A percentile compares a stretch with the other conserved stretches of the same genome.
Conservation (phyloP, 2,797 vertebrate species). For the Bucorvus abyssinicus region DNA sequence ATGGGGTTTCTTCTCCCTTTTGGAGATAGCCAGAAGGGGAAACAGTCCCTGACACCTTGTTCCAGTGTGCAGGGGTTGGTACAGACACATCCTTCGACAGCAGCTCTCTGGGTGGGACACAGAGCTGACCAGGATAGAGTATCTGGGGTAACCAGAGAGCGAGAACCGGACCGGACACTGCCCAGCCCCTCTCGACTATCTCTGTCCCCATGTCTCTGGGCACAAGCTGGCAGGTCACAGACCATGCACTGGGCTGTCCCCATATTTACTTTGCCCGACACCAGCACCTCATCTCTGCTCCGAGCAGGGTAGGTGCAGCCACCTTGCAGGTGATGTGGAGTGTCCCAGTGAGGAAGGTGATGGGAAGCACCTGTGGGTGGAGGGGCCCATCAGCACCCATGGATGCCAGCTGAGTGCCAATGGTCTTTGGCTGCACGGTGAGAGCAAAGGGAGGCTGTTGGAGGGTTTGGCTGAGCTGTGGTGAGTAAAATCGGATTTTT, state of each 20-base stretch:
- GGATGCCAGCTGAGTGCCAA: background rate
- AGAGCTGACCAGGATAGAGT: background rate
- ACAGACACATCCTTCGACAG: background rate
- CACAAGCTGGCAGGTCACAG: background rate
- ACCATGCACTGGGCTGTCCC: accelerated
- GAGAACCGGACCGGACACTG: background rate
- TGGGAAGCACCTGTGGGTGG: background rate
- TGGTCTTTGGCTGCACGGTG: accelerated
- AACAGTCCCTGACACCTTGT: background rate
- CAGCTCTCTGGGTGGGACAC: background rate
- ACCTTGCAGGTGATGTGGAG: background rate
- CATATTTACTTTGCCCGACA: background rate
- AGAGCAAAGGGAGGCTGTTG: background rate
- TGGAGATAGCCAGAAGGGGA: background rate
- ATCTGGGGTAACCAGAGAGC: background rate
- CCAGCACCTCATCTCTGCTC: background rate
- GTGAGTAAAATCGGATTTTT: background rate
- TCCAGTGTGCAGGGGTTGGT: background rate
- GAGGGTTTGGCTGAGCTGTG: background rate
- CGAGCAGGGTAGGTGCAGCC: background rate
- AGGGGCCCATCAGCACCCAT: background rate
- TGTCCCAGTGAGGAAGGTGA: background rate
- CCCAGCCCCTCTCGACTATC: background rate
- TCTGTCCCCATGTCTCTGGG: background rate
- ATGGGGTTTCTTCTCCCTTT: background rate